Conservation (phyloP, 2,797 vertebrate genomes). For the Mus spretus region DNA sequence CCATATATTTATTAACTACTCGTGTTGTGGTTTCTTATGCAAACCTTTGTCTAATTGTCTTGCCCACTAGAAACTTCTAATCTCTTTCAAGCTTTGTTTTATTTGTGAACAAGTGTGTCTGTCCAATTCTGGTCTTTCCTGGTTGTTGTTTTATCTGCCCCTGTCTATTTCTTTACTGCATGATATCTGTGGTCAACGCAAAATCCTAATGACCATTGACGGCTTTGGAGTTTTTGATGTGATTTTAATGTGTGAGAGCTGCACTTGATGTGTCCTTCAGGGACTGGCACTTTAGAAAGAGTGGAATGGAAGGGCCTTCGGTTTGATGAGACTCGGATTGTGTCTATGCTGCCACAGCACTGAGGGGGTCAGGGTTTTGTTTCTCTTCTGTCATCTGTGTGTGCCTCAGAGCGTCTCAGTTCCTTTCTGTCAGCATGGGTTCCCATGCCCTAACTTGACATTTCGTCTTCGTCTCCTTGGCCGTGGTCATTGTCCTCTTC, state of each 20-base stretch:
- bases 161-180: conserved; percentile 82
- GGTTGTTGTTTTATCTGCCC: not conserved
- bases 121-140: conserved; percentile 73
- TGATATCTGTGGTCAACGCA: conserved; percentile 84
- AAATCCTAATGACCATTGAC: conserved; percentile 84
- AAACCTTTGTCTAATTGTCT: conserved; percentile 84
- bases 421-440: conserved; percentile 55
- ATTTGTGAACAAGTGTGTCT: conserved; percentile 79
- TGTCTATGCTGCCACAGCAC: conserved; percentile 69
- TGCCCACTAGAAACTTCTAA: conserved; percentile 82
- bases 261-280: conserved; percentile 81
- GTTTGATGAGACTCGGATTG: conserved; percentile 75
- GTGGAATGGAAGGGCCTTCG: conserved; percentile 83
- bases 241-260: conserved; percentile 78
- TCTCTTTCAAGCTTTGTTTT: conserved; percentile 77
- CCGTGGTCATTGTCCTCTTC: conserved; percentile 24
- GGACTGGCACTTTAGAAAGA: conserved; percentile 86
- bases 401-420: conserved; percentile 76
- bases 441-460: conserved; percentile 61
- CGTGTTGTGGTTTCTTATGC: conserved; percentile 81
- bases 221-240: conserved; percentile 80
- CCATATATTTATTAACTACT: conserved; percentile 74
- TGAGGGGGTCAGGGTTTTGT: conserved; percentile 78
- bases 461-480: conserved; percentile 60
- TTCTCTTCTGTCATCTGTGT: conserved; percentile 55